Conservation (phyloP, 1,140 invertebrate species). For the Lordiphosa stackelbergi region DNA sequence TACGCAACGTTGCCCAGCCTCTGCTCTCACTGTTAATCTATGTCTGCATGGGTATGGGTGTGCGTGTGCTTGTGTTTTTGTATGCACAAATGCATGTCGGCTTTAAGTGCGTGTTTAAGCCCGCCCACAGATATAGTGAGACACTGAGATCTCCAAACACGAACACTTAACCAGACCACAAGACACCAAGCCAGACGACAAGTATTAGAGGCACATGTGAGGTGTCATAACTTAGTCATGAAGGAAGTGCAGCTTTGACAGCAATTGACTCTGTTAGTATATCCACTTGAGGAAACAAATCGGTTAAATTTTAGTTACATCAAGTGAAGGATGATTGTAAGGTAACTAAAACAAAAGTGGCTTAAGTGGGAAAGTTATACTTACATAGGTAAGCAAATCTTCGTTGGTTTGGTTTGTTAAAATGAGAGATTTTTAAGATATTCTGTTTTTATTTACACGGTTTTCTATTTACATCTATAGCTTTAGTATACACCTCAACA, state of each 20-base stretch:
- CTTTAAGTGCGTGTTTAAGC: slow-evolving; percentile 63
- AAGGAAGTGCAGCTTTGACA: slow-evolving; percentile 27
- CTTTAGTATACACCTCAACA: too few species aligned
- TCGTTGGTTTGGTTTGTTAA: too few species aligned
- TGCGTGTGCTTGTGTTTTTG: slow-evolving; percentile 10
- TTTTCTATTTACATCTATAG: too few species aligned
- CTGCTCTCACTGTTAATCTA: background rate
- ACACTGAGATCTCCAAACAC: slow-evolving; percentile 6
- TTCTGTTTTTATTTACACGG: too few species aligned
- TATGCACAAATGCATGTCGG: slow-evolving; percentile 49
- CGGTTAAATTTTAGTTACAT: too few species aligned
- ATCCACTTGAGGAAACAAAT: too few species aligned
- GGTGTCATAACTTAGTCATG: slow-evolving; percentile 52
- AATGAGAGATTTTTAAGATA: too few species aligned
- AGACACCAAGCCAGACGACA: slow-evolving; percentile 49
- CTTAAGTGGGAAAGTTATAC: too few species aligned
- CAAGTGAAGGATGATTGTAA: too few species aligned
- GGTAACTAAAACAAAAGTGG: too few species aligned
- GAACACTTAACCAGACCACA: slow-evolving; percentile 31
- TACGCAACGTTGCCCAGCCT: background rate
- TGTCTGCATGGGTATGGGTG: slow-evolving; percentile 10
- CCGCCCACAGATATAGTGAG: slow-evolving; percentile 19
- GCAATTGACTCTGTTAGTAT: too few species aligned
- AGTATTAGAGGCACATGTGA: slow-evolving; percentile 28
- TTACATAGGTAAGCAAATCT: too few species aligned